Conservation (phyloP, 2,888 invertebrate genomes). For the Leucophora obtusa region DNA sequence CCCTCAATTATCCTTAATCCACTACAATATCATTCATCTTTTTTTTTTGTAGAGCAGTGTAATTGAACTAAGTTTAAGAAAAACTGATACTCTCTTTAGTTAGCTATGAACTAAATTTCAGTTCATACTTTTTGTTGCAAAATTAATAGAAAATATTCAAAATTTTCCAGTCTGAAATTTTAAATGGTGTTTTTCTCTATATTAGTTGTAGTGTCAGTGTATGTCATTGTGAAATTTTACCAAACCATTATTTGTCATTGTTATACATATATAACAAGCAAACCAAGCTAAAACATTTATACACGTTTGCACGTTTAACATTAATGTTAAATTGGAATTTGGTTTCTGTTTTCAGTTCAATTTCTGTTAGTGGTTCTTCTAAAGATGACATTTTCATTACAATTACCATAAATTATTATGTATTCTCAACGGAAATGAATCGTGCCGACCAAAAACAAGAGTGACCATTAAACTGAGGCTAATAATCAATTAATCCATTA, state of each 20-base stretch:
- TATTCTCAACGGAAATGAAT: constrained; percentile 51
- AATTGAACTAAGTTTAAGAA: too few relatives aligned
- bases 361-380: constrained; percentile 11
- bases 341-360: constrained; percentile 42
- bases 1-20: too few relatives aligned
- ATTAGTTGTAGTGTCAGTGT: background rate
- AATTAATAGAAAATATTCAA: too few relatives aligned
- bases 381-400: constrained; percentile 61
- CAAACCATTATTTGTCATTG: background rate
- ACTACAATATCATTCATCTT: too few relatives aligned
- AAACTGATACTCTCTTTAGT: too few relatives aligned
- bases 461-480: constrained; percentile 66
- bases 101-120: too few relatives aligned
- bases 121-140: too few relatives aligned
- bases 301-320: constrained; percentile 28
- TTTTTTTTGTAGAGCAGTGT: too few relatives aligned
- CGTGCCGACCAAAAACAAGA: constrained; percentile 41
- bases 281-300: background rate
- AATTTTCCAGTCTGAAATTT: too few relatives aligned
- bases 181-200: too few relatives aligned
- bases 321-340: constrained; percentile 4
- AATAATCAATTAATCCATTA: constrained; percentile 76
- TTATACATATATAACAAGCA: background rate
- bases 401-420: constrained; percentile 50
- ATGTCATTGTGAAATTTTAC: background rate